A percentile compares a stretch with the other conserved stretches of the same genome.
phyloP scores from a whole-genome alignment of 2,888 invertebrate species.

The Calameuta filiformis region DNA sequence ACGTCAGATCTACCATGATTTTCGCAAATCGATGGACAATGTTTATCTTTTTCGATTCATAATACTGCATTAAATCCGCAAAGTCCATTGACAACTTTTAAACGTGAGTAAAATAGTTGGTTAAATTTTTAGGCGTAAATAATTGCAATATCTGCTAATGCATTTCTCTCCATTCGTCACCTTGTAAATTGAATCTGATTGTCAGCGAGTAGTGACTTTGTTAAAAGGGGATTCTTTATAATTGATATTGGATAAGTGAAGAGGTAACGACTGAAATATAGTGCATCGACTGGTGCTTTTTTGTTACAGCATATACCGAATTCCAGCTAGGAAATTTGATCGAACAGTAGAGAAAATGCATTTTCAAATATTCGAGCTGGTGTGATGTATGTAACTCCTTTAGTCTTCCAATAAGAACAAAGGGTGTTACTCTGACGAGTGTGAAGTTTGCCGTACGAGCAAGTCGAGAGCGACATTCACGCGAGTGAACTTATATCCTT shows the following conservation, averaged over 20 bases:
- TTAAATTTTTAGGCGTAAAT: not conserved
- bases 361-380: not conserved
- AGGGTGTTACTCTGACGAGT: no score
- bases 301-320: not conserved
- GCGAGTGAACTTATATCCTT: no score
- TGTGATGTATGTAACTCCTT: not conserved
- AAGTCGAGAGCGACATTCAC: no score
- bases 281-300: not conserved
- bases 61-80: no score
- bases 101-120: not conserved
- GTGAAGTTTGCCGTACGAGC: no score
- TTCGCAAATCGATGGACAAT: conserved; percentile 11
- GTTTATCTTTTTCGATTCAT: not conserved
- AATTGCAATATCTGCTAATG: not conserved
- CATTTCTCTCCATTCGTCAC: not conserved
- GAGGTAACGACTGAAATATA: not conserved
- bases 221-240: not conserved
- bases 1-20: conserved; percentile 30
- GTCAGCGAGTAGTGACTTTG: not conserved
- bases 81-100: not conserved
- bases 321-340: not conserved
- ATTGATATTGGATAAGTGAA: not conserved
- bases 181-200: not conserved
- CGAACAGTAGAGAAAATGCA: not conserved
- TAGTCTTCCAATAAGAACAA: not conserved